Percentiles rank a stretch among this genome's conserved stretches.
These are phyloP conservation scores for Platyscelio sp. DNA, from an alignment of 2,888 invertebrate species.

Conservation along the genomic window DNA sequence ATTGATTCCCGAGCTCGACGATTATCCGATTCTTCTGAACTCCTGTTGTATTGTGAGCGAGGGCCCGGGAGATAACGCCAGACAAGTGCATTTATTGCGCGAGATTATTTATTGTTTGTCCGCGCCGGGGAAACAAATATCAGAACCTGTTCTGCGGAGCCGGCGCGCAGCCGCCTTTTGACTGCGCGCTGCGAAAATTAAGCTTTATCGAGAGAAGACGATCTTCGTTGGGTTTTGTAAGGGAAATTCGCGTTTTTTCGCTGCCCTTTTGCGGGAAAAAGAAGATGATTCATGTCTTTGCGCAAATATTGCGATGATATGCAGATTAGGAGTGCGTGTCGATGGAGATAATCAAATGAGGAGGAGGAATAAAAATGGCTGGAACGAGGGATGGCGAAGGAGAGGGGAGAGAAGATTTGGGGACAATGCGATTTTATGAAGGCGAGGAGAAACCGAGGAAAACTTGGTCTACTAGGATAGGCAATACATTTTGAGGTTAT, in stretches of 20 bases:
- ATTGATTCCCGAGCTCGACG: conserved; percentile 73
- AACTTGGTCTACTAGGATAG: too few species aligned
- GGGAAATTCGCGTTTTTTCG: conserved; percentile 16
- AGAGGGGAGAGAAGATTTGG: too few species aligned
- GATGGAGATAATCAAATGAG: conserved; percentile 23
- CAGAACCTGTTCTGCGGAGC: conserved; percentile 60
- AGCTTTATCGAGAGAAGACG: conserved; percentile 39
- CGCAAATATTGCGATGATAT: conserved; percentile 8
- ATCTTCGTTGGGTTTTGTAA: conserved; percentile 11
- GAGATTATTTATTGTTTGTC: conserved; percentile 71
- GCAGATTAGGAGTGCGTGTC: conserved; percentile 11
- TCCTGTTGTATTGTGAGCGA: conserved; percentile 68
- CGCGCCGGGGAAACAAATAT: conserved; percentile 61
- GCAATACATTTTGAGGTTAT: too few species aligned
- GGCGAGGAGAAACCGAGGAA: too few species aligned
- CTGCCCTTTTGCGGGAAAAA: neutral
- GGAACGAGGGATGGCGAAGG: too few species aligned
- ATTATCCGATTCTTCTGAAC: conserved; percentile 74
- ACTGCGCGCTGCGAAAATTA: conserved; percentile 54
- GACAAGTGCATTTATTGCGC: conserved; percentile 71
- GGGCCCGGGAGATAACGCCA: conserved; percentile 65
- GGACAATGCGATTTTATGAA: too few species aligned
- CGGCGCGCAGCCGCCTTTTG: conserved; percentile 43
- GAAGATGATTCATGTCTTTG: conserved; percentile 8
- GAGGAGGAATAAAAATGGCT: too few species aligned